These are phyloP conservation scores for Falco punctatus DNA, from an alignment of 2,113 vertebrate species.

Conservation along the genomic window DNA sequence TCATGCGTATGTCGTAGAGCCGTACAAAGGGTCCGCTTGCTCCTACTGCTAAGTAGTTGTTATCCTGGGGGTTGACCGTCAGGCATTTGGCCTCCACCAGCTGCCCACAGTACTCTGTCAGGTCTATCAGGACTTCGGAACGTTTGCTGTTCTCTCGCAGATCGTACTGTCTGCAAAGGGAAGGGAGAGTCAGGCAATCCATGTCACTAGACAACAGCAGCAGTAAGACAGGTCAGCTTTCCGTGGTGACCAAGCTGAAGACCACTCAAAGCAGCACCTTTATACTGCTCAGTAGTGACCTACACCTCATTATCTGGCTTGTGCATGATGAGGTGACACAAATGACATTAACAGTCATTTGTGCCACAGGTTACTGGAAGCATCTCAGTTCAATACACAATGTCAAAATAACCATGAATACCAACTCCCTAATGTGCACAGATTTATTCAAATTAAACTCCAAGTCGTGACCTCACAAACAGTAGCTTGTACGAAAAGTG, in stretches of 20 bases:
- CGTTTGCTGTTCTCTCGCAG: conserved; percentile 95
- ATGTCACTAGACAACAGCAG: fast-evolving
- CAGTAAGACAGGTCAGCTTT: not conserved
- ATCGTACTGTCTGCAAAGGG: conserved; percentile 89
- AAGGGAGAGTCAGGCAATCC: not conserved
- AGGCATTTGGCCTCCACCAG: conserved; percentile 97
- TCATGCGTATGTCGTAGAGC: conserved; percentile 98
- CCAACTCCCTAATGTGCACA: not conserved
- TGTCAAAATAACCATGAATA: not conserved
- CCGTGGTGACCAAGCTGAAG: not conserved
- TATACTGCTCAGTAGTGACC: not conserved
- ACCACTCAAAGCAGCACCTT: not conserved
- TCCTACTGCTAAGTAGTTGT: conserved; percentile 95
- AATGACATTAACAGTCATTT: not conserved
- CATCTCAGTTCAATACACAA: not conserved
- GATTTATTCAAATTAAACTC: not conserved
- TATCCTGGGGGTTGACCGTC: conserved; percentile 94
- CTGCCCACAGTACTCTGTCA: conserved; percentile 96
- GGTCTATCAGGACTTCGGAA: conserved; percentile 94
- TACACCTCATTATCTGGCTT: not conserved
- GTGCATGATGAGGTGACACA: not conserved
- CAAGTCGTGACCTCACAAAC: not conserved
- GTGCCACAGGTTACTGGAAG: not conserved
- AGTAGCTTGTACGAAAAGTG: not conserved
- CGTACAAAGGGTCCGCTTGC: conserved; percentile 96